A percentile compares a stretch with the other conserved stretches of the same genome.
Evolutionary conservation across 2,113 vertebrate species (phyloP).

Genomic region (Pipa parva): DNA sequence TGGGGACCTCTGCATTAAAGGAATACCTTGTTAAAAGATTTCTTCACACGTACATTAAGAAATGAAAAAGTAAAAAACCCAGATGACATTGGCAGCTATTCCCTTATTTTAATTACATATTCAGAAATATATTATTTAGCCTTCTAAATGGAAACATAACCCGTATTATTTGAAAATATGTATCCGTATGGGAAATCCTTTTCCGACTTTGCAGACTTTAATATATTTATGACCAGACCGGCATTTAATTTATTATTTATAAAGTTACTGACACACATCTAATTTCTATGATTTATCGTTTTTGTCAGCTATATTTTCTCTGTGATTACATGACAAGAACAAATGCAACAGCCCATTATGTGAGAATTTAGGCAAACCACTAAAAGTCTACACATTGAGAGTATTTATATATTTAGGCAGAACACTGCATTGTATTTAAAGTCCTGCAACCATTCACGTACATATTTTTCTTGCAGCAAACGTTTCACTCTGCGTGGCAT

Average conservation of each 20-base stretch:
- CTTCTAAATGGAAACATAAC: conserved; percentile 46
- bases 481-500: neutral
- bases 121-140: conserved; percentile 51
- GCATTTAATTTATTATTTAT: conserved; percentile 60
- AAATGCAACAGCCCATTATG: conserved; percentile 38
- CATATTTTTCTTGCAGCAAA: neutral
- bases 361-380: conserved; percentile 44
- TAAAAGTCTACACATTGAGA: neutral
- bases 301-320: conserved; percentile 51
- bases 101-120: conserved; percentile 55
- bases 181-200: conserved; percentile 46
- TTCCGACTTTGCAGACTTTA: conserved; percentile 49
- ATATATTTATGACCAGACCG: conserved; percentile 56
- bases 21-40: neutral
- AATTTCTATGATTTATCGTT: conserved; percentile 54
- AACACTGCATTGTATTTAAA: conserved; percentile 4
- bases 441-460: neutral
- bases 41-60: conserved; percentile 10
- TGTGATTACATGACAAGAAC: conserved; percentile 42
- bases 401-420: neutral
- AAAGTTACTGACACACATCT: conserved; percentile 51
- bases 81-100: conserved; percentile 45
- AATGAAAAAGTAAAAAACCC: conserved; percentile 12
- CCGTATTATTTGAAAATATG: conserved; percentile 40
- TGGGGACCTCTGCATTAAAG: too few species aligned